These are phyloP conservation scores for Euspilapteryx auroguttella DNA, from an alignment of 2,888 invertebrate species.

Conservation along the genomic window DNA sequence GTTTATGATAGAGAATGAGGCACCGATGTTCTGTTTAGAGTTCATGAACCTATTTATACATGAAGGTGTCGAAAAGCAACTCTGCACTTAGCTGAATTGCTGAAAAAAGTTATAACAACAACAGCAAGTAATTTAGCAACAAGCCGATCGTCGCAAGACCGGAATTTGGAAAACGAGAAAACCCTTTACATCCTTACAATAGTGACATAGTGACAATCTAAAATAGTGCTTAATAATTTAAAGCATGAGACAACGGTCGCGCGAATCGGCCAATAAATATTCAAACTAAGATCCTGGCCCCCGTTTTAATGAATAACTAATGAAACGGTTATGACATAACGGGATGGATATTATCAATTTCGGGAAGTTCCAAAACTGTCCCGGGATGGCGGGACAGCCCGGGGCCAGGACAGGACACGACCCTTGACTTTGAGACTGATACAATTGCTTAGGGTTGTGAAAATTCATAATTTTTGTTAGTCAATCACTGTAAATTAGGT, in stretches of 20 bases:
- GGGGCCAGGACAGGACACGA: slow-evolving; percentile 10
- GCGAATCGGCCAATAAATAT: slow-evolving; percentile 18
- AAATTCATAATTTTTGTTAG: background rate
- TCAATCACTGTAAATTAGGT: too few species aligned
- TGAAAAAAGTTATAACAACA: too few species aligned
- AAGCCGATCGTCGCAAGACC: too few species aligned
- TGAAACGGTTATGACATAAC: slow-evolving; percentile 32
- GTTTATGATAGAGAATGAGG: too few species aligned
- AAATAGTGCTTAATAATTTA: slow-evolving; percentile 37
- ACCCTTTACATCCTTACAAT: too few species aligned
- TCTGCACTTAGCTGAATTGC: too few species aligned
- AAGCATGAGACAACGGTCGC: slow-evolving; percentile 25
- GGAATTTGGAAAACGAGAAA: too few species aligned
- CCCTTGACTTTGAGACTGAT: slow-evolving; percentile 34
- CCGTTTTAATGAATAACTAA: slow-evolving; percentile 48
- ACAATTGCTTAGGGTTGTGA: slow-evolving; percentile 24
- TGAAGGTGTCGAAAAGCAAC: too few species aligned
- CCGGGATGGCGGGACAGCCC: slow-evolving; percentile 1
- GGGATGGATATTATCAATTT: slow-evolving; percentile 50
- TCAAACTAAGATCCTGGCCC: slow-evolving; percentile 12
- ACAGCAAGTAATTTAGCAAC: too few species aligned
- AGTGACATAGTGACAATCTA: too few species aligned
- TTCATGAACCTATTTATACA: too few species aligned
- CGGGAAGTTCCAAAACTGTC: background rate
- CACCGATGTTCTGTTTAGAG: too few species aligned